A percentile compares a stretch with the other conserved stretches of the same genome.
Evolutionary conservation across 2,113 vertebrate genomes (phyloP).

Genomic region (Leptodactylus fuscus): DNA sequence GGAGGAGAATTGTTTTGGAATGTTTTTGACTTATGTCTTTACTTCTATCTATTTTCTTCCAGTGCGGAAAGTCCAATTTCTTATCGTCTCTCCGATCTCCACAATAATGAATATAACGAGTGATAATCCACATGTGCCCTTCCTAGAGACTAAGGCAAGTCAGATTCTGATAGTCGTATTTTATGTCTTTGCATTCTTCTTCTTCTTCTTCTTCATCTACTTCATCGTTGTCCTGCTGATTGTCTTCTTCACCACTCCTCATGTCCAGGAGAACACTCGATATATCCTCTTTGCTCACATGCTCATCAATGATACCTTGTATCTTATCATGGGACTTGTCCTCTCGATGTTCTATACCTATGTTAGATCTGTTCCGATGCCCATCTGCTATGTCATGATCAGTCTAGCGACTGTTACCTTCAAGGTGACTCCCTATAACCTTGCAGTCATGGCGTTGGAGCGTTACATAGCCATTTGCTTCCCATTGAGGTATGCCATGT

Average conservation of each 20-base stretch:
- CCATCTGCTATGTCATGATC: not conserved
- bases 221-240: not conserved
- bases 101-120: too few species aligned
- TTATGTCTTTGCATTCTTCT: not conserved
- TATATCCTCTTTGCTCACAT: conserved; percentile 40
- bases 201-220: not conserved
- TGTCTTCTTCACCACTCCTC: not conserved
- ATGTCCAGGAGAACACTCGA: not conserved
- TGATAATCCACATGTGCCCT: too few species aligned
- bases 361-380: not conserved
- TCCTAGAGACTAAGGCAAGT: too few species aligned
- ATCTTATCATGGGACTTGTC: not conserved
- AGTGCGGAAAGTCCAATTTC: too few species aligned
- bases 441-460: conserved; percentile 32
- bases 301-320: conserved; percentile 17
- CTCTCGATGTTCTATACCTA: not conserved
- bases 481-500: not conserved
- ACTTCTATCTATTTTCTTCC: too few species aligned
- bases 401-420: not conserved
- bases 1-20: too few species aligned
- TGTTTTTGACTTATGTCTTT: too few species aligned
- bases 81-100: too few species aligned
- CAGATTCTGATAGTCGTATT: too few species aligned
- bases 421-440: conserved; percentile 15
- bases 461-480: conserved; percentile 19